Evolutionary conservation across 2,797 vertebrate genomes (phyloP).

Genomic region (Ateles fusciceps): DNA sequence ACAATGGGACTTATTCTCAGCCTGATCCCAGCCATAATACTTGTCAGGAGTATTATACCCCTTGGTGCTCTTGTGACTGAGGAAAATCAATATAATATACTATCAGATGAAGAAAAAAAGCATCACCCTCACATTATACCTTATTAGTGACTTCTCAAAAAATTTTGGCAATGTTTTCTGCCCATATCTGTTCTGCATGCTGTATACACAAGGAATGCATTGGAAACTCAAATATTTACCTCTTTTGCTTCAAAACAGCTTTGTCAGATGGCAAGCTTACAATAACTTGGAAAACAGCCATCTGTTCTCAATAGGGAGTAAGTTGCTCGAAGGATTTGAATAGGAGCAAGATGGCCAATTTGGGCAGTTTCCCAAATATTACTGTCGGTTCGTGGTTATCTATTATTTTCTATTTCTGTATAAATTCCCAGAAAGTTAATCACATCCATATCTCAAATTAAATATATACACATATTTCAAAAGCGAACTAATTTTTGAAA

Average conservation of each 20-base stretch:
- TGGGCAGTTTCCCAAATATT: background rate
- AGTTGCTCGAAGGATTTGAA: background rate
- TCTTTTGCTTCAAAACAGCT: background rate
- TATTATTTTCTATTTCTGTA: conserved; percentile 5
- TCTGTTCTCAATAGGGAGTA: background rate
- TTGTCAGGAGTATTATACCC: background rate
- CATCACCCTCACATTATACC: background rate
- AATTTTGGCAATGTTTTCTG: background rate
- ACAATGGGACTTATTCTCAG: background rate
- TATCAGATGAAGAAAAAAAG: background rate
- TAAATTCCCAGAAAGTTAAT: conserved; percentile 42
- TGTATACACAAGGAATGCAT: background rate
- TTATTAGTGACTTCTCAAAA: background rate
- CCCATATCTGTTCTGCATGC: background rate
- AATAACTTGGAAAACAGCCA: background rate
- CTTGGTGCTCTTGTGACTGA: background rate
- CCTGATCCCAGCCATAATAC: background rate
- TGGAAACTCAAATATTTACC: background rate
- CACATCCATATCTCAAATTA: background rate
- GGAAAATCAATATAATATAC: background rate
- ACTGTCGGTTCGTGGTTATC: background rate
- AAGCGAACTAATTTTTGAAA: background rate
- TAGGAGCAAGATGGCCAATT: background rate
- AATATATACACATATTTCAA: background rate
- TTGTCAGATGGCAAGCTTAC: background rate